Percentiles rank a stretch among this genome's conserved stretches.
These are phyloP conservation scores for Gonioctena quinquepunctata DNA, from an alignment of 1,140 invertebrate species.

Conservation along the genomic window DNA sequence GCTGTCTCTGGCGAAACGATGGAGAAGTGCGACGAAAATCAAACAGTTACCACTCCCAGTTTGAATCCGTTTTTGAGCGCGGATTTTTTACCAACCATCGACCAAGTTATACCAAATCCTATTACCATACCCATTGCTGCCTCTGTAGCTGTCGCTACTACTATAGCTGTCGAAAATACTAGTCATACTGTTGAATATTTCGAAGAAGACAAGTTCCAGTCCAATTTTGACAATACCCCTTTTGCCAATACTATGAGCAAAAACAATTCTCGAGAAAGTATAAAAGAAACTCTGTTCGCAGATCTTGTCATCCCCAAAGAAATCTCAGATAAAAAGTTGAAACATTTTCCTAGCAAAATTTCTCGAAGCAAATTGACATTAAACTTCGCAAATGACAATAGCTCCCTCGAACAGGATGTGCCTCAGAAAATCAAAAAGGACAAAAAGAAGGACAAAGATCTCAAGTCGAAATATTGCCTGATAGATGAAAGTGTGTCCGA, in stretches of 20 bases:
- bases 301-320: neutral
- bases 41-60: conserved; percentile 1
- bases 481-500: conserved; percentile 54
- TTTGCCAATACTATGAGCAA: neutral
- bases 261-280: neutral
- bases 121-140: neutral
- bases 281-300: neutral
- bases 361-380: neutral
- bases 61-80: conserved; percentile 37
- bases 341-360: neutral
- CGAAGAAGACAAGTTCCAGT: conserved; percentile 29
- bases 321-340: neutral
- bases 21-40: neutral
- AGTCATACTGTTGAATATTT: neutral
- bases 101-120: neutral
- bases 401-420: conserved; percentile 11
- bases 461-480: conserved; percentile 61
- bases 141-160: neutral
- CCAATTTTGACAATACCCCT: neutral
- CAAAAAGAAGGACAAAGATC: conserved; percentile 53
- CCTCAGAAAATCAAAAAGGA: conserved; percentile 56
- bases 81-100: conserved; percentile 18
- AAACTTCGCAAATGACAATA: neutral
- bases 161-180: neutral
- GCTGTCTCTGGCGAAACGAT: neutral